A percentile compares a stretch with the other conserved stretches of the same genome.
phyloP scores from a whole-genome alignment of 2,113 vertebrate species.

The Odobenus rosmarus region DNA sequence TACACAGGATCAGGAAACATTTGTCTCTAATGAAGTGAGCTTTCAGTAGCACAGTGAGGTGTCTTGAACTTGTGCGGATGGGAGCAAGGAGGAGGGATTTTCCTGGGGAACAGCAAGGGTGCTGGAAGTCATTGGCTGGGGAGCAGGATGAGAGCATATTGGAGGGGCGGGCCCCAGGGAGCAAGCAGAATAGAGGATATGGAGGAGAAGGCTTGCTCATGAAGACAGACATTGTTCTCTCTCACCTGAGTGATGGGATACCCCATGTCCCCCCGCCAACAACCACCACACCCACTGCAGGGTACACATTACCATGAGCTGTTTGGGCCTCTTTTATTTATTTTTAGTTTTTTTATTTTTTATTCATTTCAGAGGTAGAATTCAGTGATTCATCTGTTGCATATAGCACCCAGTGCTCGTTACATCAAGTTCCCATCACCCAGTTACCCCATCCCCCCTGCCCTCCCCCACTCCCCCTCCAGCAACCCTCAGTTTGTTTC shows the following conservation, averaged over 20 bases:
- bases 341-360: not conserved
- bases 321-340: not conserved
- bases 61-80: not conserved
- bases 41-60: not conserved
- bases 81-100: not conserved
- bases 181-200: not conserved
- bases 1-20: not conserved
- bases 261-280: not conserved
- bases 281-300: not conserved
- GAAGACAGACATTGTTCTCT: not conserved
- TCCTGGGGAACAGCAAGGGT: not conserved
- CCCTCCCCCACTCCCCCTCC: not conserved
- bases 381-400: not conserved
- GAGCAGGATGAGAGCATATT: not conserved
- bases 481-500: not conserved
- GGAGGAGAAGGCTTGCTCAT: not conserved
- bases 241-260: not conserved
- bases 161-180: not conserved
- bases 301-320: not conserved
- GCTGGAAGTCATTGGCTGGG: not conserved
- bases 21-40: not conserved
- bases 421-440: not conserved
- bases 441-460: not conserved
- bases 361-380: not conserved
- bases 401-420: not conserved